phyloP scores from a whole-genome alignment of 2,888 invertebrate genomes.

The Syrphus vitripennis region DNA sequence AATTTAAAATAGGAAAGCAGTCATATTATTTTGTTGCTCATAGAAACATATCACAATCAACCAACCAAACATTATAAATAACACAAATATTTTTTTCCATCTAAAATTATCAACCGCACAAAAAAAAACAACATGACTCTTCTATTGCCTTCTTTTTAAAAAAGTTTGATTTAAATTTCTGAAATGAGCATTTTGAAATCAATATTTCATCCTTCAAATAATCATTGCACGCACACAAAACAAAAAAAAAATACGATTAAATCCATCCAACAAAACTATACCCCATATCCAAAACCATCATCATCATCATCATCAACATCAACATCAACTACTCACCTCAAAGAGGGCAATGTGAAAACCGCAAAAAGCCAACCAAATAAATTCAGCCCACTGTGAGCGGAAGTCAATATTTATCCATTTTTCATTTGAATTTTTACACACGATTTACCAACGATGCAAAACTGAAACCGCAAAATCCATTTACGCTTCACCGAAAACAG shows the following conservation, averaged over 20 bases:
- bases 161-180: no score
- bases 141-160: no score
- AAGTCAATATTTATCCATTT: slow-evolving; percentile 55
- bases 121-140: no score
- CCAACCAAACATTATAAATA: no score
- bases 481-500: slow-evolving; percentile 35
- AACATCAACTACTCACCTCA: slow-evolving; percentile 37
- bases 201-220: not conserved
- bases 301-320: no score
- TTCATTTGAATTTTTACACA: slow-evolving; percentile 26
- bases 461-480: slow-evolving; percentile 50
- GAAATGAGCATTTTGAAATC: not conserved
- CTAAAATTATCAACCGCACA: no score
- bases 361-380: slow-evolving; percentile 27
- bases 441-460: slow-evolving; percentile 32
- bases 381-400: slow-evolving; percentile 36
- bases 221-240: not conserved
- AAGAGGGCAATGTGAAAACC: not conserved
- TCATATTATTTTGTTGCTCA: no score
- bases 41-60: no score
- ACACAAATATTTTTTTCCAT: no score
- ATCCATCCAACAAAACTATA: not conserved
- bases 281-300: no score
- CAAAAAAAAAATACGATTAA: not conserved
- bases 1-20: no score